These are phyloP conservation scores for Drosophila nikananu DNA, from an alignment of 1,140 invertebrate species.

Conservation along the genomic window DNA sequence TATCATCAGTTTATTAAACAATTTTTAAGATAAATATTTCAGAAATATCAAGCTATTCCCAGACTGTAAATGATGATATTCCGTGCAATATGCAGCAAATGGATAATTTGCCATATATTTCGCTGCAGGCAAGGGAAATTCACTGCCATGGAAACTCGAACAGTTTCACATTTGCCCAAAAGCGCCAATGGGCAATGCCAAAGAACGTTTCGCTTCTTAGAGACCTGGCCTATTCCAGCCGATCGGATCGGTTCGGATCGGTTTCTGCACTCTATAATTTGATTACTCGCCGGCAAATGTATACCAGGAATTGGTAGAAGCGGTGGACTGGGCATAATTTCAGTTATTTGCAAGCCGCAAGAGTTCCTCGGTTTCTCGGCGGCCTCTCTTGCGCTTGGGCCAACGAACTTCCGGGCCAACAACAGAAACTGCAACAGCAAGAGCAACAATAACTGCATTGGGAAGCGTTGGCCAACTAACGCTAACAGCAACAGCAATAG, in stretches of 20 bases:
- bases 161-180: conserved; percentile 40
- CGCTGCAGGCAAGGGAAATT: conserved; percentile 54
- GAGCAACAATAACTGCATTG: conserved; percentile 17
- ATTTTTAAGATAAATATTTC: background rate
- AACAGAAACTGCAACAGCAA: conserved; percentile 33
- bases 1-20: background rate
- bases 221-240: conserved; percentile 23
- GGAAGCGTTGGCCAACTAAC: conserved; percentile 66
- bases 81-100: background rate
- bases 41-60: background rate
- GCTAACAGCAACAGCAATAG: conserved; percentile 65
- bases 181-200: conserved; percentile 35
- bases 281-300: conserved; percentile 32
- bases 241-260: conserved; percentile 28
- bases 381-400: conserved; percentile 67
- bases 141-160: conserved; percentile 36
- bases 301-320: conserved; percentile 20
- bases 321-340: conserved; percentile 58
- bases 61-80: background rate
- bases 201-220: conserved; percentile 21
- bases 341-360: conserved; percentile 75
- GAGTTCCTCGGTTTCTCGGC: conserved; percentile 52
- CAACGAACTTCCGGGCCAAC: conserved; percentile 78
- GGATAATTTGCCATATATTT: conserved; percentile 56
- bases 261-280: conserved; percentile 46